phyloP scores from a whole-genome alignment of 2,113 vertebrate species.

The Pleuronectes platessa region DNA sequence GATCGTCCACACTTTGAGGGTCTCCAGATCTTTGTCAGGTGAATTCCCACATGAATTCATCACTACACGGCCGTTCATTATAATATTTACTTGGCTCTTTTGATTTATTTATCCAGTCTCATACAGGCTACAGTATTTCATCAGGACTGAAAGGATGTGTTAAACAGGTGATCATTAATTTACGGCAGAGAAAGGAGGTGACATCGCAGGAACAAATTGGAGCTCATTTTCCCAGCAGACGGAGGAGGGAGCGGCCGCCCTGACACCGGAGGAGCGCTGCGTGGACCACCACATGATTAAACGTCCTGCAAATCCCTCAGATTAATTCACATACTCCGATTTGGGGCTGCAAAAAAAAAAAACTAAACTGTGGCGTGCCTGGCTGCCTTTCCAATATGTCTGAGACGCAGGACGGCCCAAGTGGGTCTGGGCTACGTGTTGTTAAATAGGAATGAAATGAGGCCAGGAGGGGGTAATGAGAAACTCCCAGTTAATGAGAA shows the following conservation, averaged over 20 bases:
- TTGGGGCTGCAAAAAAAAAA: conserved; percentile 35
- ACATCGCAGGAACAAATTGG: conserved; percentile 14
- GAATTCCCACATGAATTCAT: neutral
- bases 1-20: neutral
- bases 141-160: neutral
- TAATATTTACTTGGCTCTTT: neutral
- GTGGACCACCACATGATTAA: conserved; percentile 58
- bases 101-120: neutral
- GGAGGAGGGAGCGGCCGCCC: conserved; percentile 19
- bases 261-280: conserved; percentile 21
- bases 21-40: neutral
- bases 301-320: conserved; percentile 49
- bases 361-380: conserved; percentile 30
- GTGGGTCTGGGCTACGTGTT: conserved; percentile 48
- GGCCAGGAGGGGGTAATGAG: conserved; percentile 70
- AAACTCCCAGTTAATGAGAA: conserved; percentile 74
- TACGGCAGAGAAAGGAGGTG: conserved; percentile 9
- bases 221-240: conserved; percentile 33
- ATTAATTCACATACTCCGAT: conserved; percentile 56
- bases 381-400: conserved; percentile 50
- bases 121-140: neutral
- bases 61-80: neutral
- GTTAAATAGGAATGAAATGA: conserved; percentile 72
- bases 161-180: conserved; percentile 9
- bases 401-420: conserved; percentile 33